Evolutionary conservation across 2,797 vertebrate genomes (phyloP).

Genomic region (Hydrocynus forskahlii): DNA sequence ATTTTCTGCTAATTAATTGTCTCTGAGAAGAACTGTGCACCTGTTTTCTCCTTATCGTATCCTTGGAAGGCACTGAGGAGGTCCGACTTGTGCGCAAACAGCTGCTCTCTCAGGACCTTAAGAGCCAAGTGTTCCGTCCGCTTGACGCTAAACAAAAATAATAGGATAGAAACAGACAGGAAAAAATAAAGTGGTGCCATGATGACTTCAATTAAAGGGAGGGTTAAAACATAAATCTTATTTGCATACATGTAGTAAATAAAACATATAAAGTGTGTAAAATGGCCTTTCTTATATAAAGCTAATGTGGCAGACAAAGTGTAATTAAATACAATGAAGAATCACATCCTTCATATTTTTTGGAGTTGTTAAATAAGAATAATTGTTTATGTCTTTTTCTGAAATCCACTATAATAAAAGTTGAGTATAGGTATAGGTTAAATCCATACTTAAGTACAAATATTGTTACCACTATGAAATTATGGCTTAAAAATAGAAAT

Average conservation of each 20-base stretch:
- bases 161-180: not conserved
- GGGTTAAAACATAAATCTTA: too few species aligned
- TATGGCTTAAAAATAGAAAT: too few species aligned
- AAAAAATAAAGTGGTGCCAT: not conserved
- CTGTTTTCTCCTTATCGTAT: slow-evolving; percentile 78
- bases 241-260: too few species aligned
- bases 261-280: too few species aligned
- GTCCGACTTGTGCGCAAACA: slow-evolving; percentile 90
- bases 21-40: slow-evolving; percentile 56
- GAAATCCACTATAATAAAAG: not conserved
- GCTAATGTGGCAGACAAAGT: too few species aligned
- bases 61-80: slow-evolving; percentile 85
- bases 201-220: not conserved
- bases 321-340: too few species aligned
- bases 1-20: not conserved
- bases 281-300: too few species aligned
- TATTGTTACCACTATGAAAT: too few species aligned
- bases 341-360: too few species aligned
- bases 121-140: slow-evolving; percentile 90
- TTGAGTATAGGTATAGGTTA: not conserved
- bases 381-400: not conserved
- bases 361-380: too few species aligned
- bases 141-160: slow-evolving; percentile 78
- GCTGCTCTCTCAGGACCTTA: slow-evolving; percentile 85
- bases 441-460: not conserved